Evolutionary conservation across 2,888 invertebrate genomes (phyloP).

Genomic region (Meganola albula): DNA sequence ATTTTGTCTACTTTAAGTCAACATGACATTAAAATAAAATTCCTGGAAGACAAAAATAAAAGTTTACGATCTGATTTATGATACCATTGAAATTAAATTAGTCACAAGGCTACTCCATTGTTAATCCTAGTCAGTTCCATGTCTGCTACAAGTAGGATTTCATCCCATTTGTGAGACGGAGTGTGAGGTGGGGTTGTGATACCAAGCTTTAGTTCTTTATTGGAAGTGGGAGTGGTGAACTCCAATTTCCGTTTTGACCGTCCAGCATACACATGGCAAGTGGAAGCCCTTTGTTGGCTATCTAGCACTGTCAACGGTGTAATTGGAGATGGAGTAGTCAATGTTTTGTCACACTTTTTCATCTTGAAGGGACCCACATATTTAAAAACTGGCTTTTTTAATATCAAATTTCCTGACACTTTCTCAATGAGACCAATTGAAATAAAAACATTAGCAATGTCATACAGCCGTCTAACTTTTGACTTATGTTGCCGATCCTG

Average conservation of each 20-base stretch:
- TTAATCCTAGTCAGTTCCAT: slow-evolving; percentile 79
- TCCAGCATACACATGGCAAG: slow-evolving; percentile 55
- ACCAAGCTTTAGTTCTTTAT: slow-evolving; percentile 52
- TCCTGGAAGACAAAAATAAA: slow-evolving; percentile 60
- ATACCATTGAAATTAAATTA: slow-evolving; percentile 30
- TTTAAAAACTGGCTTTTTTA: slow-evolving; percentile 82
- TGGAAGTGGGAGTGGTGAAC: slow-evolving; percentile 59
- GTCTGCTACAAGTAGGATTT: slow-evolving; percentile 75
- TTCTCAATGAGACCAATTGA: slow-evolving; percentile 85
- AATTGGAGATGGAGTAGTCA: slow-evolving; percentile 55
- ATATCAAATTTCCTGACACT: slow-evolving; percentile 78
- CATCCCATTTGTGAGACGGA: slow-evolving; percentile 75
- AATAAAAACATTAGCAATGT: slow-evolving; percentile 87
- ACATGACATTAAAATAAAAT: slow-evolving; percentile 28
- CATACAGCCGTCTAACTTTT: slow-evolving; percentile 85
- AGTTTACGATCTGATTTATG: slow-evolving; percentile 34
- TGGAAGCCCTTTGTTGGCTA: slow-evolving; percentile 41
- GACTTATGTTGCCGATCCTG: slow-evolving; percentile 79
- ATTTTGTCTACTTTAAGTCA: slow-evolving; percentile 28
- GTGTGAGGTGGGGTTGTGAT: slow-evolving; percentile 65
- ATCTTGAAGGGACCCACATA: slow-evolving; percentile 78
- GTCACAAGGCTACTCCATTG: slow-evolving; percentile 62
- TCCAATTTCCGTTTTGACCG: slow-evolving; percentile 70
- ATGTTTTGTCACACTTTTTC: slow-evolving; percentile 50
- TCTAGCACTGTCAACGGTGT: slow-evolving; percentile 54